Percentiles rank a stretch among this genome's conserved stretches.
phyloP scores from a whole-genome alignment of 2,113 vertebrate genomes.

The Emydura subglobosa region DNA sequence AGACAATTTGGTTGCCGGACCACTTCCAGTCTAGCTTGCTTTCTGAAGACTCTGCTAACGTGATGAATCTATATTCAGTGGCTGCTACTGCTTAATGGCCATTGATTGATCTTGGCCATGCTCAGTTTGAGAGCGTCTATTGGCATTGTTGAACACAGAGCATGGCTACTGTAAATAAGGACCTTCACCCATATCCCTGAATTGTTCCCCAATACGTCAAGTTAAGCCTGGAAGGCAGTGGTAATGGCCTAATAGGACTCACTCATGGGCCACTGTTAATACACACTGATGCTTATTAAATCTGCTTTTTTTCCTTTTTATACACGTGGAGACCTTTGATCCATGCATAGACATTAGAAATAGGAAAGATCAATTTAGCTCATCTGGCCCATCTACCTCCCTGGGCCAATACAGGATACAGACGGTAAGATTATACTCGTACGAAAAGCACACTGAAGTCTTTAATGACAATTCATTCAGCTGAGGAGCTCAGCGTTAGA shows the following conservation, averaged over 20 bases:
- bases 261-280: neutral
- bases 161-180: neutral
- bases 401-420: neutral
- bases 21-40: neutral
- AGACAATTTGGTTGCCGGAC: neutral
- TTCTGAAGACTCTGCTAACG: neutral
- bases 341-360: neutral
- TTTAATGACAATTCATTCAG: neutral
- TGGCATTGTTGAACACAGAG: neutral
- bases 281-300: neutral
- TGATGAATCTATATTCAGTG: neutral
- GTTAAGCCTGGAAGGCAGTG: neutral
- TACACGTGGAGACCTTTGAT: neutral
- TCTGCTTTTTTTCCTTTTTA: neutral
- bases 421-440: neutral
- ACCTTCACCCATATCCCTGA: neutral
- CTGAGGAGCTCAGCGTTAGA: neutral
- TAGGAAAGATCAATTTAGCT: neutral
- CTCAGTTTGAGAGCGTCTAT: neutral
- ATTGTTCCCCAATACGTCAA: neutral
- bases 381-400: neutral
- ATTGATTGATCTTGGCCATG: neutral
- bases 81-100: neutral
- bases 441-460: neutral
- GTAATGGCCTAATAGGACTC: neutral